A percentile compares a stretch with the other conserved stretches of the same genome.
These are phyloP conservation scores for Drosophila lacicola DNA, from an alignment of 2,888 invertebrate genomes.

Conservation along the genomic window DNA sequence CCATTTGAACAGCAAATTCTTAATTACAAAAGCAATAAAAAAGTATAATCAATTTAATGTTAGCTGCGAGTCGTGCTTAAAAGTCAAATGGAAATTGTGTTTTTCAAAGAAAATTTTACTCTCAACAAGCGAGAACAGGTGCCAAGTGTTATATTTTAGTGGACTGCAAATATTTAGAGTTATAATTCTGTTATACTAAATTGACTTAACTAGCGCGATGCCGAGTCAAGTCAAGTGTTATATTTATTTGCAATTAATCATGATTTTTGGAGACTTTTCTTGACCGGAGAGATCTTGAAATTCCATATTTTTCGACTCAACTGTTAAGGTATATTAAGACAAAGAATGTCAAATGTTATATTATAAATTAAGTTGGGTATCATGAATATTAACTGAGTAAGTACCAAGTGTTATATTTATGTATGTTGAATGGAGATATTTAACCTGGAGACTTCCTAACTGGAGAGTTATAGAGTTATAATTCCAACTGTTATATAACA, in stretches of 20 bases:
- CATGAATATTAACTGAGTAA: no score
- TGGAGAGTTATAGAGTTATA: neutral
- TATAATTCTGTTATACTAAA: no score
- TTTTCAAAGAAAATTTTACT: neutral
- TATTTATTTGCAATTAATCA: neutral
- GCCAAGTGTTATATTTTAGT: neutral
- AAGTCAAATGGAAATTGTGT: conserved; percentile 11
- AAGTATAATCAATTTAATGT: conserved; percentile 18
- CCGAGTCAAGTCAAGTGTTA: neutral
- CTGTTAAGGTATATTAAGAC: no score
- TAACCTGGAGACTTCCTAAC: neutral
- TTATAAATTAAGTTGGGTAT: no score
- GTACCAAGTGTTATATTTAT: no score
- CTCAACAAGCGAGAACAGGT: neutral
- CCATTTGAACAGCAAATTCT: conserved; percentile 15
- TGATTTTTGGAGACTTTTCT: neutral
- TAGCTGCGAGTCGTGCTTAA: conserved; percentile 12
- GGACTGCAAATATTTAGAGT: neutral
- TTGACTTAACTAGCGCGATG: no score
- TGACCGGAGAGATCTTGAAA: no score
- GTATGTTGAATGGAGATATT: no score
- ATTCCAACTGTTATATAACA: neutral
- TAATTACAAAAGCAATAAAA: conserved; percentile 25
- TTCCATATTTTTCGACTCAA: no score
- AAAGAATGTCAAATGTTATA: no score